Base-by-base conservation (phyloP, 2,113 vertebrate genomes). In the Thryonomys swinderianus region DNA sequence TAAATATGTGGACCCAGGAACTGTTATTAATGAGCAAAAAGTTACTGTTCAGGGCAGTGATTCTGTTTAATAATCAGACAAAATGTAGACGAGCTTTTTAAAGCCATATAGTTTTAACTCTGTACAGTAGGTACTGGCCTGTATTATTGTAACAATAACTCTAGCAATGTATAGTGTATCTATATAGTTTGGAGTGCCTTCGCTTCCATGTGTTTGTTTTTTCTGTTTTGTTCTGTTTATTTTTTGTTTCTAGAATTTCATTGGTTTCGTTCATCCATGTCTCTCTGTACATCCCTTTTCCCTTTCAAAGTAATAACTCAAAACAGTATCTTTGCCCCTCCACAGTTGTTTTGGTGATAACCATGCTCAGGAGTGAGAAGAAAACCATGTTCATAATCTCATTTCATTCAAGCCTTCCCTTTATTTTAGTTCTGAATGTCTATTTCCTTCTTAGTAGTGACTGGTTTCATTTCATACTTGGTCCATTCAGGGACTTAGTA, bases 151-250 rank as follows among this genome's bases (percentile, higher is more conserved):
- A 99, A 99, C 98, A 99, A 99, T 99, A 99, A 99, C 99, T 98
- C 98, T 99, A 99, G 99, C 99, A 98, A 99, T 99, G 99, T 99
- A 99, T 99, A 99, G 99, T 99, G 99, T 99, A 99, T 99, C 99
- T 99, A 99, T 99, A 99, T 99, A 99, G 99, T 99, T 99, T 99
- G 99, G 99, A 99, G 99, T 99, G 99, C 99, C 99, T 99, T 99
- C 99, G 99, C 99, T 99, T 99, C 99, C 99, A 99, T 99, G 98
- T 98, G 96, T 98, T 98, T 98, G 48, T 84, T 98, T 98, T 93
- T 92, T 71, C n/a, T 85, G 40, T 82, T 93, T 82, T 59, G 62
- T 88, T 89, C 88, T 64, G 10, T 69, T 85, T 51, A 34, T 51
- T 78, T 78, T 92, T 87, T 71, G 76, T 89, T 94, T 96, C 74